Base-by-base conservation (phyloP, 2,113 vertebrate species). In the Ochotona curzoniae region DNA sequence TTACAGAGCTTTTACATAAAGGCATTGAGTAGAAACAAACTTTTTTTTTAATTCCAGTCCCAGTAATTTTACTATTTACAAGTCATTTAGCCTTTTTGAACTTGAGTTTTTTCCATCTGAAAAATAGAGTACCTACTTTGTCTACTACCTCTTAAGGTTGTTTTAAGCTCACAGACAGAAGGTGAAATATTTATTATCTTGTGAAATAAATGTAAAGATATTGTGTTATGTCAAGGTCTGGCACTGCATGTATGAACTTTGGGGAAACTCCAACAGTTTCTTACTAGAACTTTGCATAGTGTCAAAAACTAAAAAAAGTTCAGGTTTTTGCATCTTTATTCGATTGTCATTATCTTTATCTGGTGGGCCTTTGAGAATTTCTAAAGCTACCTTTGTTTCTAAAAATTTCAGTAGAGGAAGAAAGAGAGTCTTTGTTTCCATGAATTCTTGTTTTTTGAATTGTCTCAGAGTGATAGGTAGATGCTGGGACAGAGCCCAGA, bases 341-440 rank as follows among this genome's bases (percentile, higher is more conserved):
- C 49, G n/a, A 79, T 85, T 96, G 71, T 80, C 15, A 21, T 96
- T 94, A 73, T 38, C 71, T 71, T 4, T 73, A 14, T 87, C 26
- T 90, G 67, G 86, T 85, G 47, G 30, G 63, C 57, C 80, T 96
- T 87, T 93, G 49, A 63, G 93, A 80, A 74, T 44, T 82, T 91
- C 23, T 85, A 49, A 78, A 94, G 66, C 82, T 96, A 75, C 20
- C 21, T 54, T 82, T 70, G 89, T 87, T 91, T 91, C 28, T 85
- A 21, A 93, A 94, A 83, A 87, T 51, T 30, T 35, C 28, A 79
- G 17, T 87, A 44, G 54, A 69, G 35, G n/a, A 89, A 94, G 44
- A 95, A 90, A 85, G 49, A 90, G 32, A 81, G 89, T 94, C 64
- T 23, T 94, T 83, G 63, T 54, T 89, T 94, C 51, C 75, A 70